Conservation (phyloP, 2,888 invertebrate species). For the Arenicola marina region DNA sequence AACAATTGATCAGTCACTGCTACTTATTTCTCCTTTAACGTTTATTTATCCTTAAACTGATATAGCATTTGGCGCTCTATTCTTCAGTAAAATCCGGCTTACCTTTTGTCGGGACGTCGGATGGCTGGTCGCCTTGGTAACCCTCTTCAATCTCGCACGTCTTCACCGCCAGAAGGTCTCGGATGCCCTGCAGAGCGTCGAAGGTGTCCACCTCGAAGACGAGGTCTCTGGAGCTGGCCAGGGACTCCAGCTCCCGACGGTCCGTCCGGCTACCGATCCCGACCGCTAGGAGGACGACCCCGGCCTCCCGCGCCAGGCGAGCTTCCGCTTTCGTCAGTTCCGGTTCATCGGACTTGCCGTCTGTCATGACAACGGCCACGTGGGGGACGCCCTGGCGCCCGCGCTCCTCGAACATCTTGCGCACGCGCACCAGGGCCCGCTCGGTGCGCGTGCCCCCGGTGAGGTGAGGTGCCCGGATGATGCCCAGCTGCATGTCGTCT, state of each 20-base stretch:
- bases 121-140: no score
- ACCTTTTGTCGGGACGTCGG: not conserved
- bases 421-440: constrained; percentile 32
- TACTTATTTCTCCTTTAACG: no score
- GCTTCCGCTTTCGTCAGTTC: constrained; percentile 37
- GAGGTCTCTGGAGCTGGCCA: constrained; percentile 44
- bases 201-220: constrained; percentile 48
- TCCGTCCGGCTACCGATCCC: constrained; percentile 48
- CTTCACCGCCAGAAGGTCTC: constrained; percentile 43
- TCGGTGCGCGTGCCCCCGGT: constrained; percentile 26
- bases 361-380: constrained; percentile 50
- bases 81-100: no score
- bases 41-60: no score
- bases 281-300: constrained; percentile 50
- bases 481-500: not conserved
- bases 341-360: constrained; percentile 44
- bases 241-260: constrained; percentile 40
- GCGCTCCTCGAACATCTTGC: constrained; percentile 20
- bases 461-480: constrained; percentile 8
- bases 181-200: constrained; percentile 44
- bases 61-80: no score
- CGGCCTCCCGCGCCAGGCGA: constrained; percentile 35
- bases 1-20: no score
- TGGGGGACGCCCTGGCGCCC: constrained; percentile 37
- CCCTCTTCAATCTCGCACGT: constrained; percentile 34